Evolutionary conservation across 1,140 invertebrate species (phyloP), one percentile per base, ranked within the genome.

Genomic region (Acromyrmex charruanus): DNA sequence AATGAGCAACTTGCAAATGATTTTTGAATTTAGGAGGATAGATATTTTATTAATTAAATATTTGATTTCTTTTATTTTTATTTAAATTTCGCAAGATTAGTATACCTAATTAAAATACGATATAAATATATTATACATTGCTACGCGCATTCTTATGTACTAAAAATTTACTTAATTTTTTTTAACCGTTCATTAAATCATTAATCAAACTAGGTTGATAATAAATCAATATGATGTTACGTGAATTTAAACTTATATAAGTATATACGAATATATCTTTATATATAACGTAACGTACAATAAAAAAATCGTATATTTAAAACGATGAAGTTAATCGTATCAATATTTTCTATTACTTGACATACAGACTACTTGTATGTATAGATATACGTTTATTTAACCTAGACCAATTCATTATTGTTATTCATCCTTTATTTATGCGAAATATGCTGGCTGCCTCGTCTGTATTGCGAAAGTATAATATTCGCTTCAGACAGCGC

Each of bases 401-500:
- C 39, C 25, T 14, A 9, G 35, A 39, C 35, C 35, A 39, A 14
- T 12, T 51, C 21, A 7, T 65, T 25, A 25, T 28, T 18, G 2
- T n/a, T n/a, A 28, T 61, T 12, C 55, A 31, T 28, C 0, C 18
- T 49, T 39, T 31, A 28, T 53, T 79, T 79, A 35, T n/a, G 4
- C 44, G 28, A 68, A 53, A 51, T n/a, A 25, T 53, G 3, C 28
- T 44, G 49, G 35, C 68, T 69, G 0, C n/a, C 39, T 61, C 55
- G 55, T 28, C 28, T 5, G 14, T 59, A 49, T 75, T 49, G 69
- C 79, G 79, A 44, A 31, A 71, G 21, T 81, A 71, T 55, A 55
- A 28, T 59, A 58, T 71, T 44, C 21, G 35, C 51, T 59, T 39
- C 14, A 14, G 53, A 58, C 49, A 25, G 66, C 16, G 61, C 55